Percentiles rank a stretch among this genome's conserved stretches.
Evolutionary conservation across 2,797 vertebrate species (phyloP).

Genomic region (Hozukius guyotensis): DNA sequence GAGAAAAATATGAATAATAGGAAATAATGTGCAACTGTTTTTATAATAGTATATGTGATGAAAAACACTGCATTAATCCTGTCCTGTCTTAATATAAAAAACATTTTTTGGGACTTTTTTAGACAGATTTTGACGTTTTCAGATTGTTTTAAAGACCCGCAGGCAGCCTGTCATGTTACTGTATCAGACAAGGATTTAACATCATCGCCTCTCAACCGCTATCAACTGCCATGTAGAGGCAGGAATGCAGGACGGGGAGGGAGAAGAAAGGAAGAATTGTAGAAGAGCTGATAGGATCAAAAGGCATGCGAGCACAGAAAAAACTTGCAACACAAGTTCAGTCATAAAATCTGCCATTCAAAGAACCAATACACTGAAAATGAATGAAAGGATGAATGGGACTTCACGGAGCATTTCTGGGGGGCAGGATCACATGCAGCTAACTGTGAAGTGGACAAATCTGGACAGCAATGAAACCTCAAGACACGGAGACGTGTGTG

Average conservation of each 20-base stretch:
- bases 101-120: background rate
- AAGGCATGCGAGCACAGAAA: conserved; percentile 18
- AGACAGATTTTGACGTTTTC: background rate
- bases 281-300: conserved; percentile 41
- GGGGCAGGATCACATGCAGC: background rate
- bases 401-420: conserved; percentile 29
- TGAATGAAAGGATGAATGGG: conserved; percentile 49
- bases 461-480: background rate
- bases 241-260: background rate
- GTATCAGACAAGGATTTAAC: conserved; percentile 5
- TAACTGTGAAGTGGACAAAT: conserved; percentile 4
- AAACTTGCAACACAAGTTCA: conserved; percentile 29
- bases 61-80: background rate
- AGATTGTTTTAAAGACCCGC: background rate
- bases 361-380: conserved; percentile 33
- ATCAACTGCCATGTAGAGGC: background rate
- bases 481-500: conserved; percentile 6
- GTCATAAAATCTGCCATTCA: conserved; percentile 26
- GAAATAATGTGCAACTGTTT: background rate
- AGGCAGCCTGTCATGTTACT: background rate
- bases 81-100: background rate
- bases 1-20: background rate
- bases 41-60: background rate
- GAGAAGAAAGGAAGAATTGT: conserved; percentile 25
- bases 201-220: background rate